A percentile compares a stretch with the other conserved stretches of the same genome.
These are phyloP conservation scores for Eumacrocentrus americanus DNA, from an alignment of 2,888 invertebrate species.

Conservation along the genomic window DNA sequence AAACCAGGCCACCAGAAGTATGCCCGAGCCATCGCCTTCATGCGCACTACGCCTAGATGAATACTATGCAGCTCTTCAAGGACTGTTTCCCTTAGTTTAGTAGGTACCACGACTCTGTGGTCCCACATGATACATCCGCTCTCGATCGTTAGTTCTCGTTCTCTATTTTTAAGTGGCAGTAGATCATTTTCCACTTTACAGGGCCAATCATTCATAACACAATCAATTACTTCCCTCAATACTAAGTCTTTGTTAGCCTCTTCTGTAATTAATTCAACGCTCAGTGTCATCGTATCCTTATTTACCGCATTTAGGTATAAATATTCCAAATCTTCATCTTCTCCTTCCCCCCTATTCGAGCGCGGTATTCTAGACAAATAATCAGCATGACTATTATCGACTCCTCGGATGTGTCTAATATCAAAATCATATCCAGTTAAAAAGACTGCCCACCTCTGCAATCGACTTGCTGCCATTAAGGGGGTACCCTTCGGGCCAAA, in stretches of 20 bases:
- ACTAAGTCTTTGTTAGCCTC: neutral
- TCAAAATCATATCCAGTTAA: constrained; percentile 22
- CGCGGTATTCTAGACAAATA: constrained; percentile 5
- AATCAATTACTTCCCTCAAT: constrained; percentile 7
- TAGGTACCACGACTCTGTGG: constrained; percentile 14
- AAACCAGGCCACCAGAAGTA: constrained; percentile 41
- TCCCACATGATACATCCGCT: constrained; percentile 18
- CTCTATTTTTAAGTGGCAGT: constrained; percentile 7
- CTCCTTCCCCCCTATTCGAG: neutral
- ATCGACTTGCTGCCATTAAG: constrained; percentile 18
- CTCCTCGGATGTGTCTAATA: constrained; percentile 19
- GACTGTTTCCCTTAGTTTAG: neutral
- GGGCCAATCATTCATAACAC: constrained; percentile 17
- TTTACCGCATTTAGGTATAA: too few species aligned
- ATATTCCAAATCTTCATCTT: constrained; percentile 2
- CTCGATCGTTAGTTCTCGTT: constrained; percentile 13
- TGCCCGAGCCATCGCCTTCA: constrained; percentile 42
- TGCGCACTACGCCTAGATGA: constrained; percentile 40
- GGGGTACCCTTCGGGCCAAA: constrained; percentile 22
- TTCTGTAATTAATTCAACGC: neutral
- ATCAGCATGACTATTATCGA: constrained; percentile 19
- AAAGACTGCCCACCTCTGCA: constrained; percentile 27
- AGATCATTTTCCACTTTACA: neutral
- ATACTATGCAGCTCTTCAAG: constrained; percentile 18
- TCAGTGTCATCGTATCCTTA: too few species aligned